A percentile compares a stretch with the other conserved stretches of the same genome.
These are phyloP conservation scores for Drosophila parabipectinata DNA, from an alignment of 1,140 invertebrate genomes.

Conservation along the genomic window DNA sequence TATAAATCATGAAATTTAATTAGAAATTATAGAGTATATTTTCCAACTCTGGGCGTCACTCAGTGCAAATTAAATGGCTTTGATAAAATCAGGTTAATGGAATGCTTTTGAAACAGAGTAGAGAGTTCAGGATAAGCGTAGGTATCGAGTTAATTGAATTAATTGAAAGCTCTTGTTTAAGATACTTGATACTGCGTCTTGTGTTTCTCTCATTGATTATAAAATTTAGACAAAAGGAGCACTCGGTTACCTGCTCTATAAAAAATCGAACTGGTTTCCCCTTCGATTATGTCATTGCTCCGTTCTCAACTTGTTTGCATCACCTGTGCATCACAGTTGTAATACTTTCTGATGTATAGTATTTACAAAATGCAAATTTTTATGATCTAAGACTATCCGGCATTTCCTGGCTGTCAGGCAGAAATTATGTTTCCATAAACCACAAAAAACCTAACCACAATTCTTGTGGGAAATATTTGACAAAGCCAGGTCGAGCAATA, in stretches of 20 bases:
- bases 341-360: not conserved
- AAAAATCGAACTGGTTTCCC: conserved; percentile 31
- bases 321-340: conserved; percentile 1
- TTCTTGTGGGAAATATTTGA: conserved; percentile 36
- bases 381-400: conserved; percentile 16
- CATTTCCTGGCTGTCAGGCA: conserved; percentile 4
- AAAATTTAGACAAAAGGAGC: not conserved
- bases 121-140: not conserved
- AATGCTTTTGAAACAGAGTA: conserved; percentile 5
- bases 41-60: conserved; percentile 8
- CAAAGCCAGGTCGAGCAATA: conserved; percentile 2
- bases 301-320: not conserved
- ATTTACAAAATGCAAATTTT: conserved; percentile 35
- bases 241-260: conserved; percentile 7
- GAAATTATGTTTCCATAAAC: conserved; percentile 21
- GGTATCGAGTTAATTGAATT: not conserved
- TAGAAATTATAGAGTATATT: not conserved
- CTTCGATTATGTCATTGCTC: conserved; percentile 22
- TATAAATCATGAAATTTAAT: conserved; percentile 17
- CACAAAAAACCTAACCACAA: conserved; percentile 21
- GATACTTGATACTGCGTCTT: not conserved
- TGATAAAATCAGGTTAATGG: conserved; percentile 49
- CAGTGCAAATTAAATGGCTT: conserved; percentile 42
- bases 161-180: conserved; percentile 10
- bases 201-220: not conserved